Conservation (phyloP, 2,888 invertebrate genomes). For the Drosophila acutilabella region DNA sequence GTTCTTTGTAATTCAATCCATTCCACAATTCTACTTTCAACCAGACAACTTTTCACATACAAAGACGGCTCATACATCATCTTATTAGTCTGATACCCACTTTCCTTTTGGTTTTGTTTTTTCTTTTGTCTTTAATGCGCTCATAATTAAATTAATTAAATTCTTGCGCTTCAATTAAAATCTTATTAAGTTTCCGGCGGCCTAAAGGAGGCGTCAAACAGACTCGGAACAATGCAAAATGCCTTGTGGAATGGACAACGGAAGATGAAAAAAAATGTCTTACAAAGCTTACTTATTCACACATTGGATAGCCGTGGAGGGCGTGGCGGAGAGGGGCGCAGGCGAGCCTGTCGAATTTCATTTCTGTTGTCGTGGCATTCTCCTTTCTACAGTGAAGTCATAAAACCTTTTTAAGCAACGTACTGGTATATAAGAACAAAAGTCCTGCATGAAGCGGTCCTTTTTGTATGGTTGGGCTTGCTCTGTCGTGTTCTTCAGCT, state of each 20-base stretch:
- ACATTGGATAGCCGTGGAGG: conserved; percentile 52
- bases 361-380: conserved; percentile 23
- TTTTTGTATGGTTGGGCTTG: conserved; percentile 38
- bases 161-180: conserved; percentile 82
- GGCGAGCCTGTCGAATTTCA: conserved; percentile 50
- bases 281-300: conserved; percentile 72
- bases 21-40: neutral
- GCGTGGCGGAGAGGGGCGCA: conserved; percentile 1
- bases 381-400: neutral
- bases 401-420: conserved; percentile 51
- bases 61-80: conserved; percentile 10
- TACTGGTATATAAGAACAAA: conserved; percentile 20
- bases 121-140: conserved; percentile 29
- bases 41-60: neutral
- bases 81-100: conserved; percentile 36
- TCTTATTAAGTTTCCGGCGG: conserved; percentile 73
- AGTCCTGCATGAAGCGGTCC: conserved; percentile 47
- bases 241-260: conserved; percentile 41
- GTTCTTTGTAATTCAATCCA: conserved; percentile 2
- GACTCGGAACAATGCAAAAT: conserved; percentile 26
- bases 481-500: conserved; percentile 38
- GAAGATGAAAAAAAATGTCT: conserved; percentile 38
- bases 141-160: conserved; percentile 81
- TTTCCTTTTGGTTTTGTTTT: conserved; percentile 18
- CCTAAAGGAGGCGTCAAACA: conserved; percentile 34